Evolutionary conservation across 1,140 invertebrate species (phyloP), one percentile per base, ranked within the genome.

Genomic region (Psix sp.): DNA sequence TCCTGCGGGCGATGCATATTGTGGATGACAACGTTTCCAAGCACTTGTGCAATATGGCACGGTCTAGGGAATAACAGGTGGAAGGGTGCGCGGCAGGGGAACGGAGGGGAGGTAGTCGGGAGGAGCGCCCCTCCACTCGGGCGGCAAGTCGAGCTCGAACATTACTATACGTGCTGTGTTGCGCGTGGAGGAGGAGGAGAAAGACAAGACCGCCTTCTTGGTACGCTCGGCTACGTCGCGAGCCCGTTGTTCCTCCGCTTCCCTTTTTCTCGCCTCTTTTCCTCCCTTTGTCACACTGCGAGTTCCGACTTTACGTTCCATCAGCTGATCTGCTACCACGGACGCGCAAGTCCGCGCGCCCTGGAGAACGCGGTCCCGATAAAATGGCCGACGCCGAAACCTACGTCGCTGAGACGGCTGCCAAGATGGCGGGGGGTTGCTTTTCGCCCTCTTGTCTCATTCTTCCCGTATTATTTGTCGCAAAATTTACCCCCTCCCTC

Each of bases 91-190:
- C 45, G 18, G 36, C 29, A 33, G 49, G 48, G 66, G 52, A 14
- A 43, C 51, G 57, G 48, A 52, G 54, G 40, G 57, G 31, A 52
- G 48, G 51, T 45, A 11, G 35, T 10, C 26, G 35, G 78, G 74
- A 59, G 48, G 18, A 46, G 29, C 31, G 15, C 51, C 45, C 74
- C 81, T 77, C 82, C 82, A 81, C 82, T 81, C 76, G 36, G 74
- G 62, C 73, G 26, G 77, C 80, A 80, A 79, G 70, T 80, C 66
- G 63, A 76, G 72, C 78, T 82, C 80, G 77, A 82, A 80, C 82
- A 80, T 81, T 82, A 82, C 82, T 84, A 82, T 84, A 86, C 84
- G 84, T 82, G 80, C 82, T 82, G 82, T n/a, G n/a, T n/a, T 63
- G 73, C 67, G 71, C 77, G 57, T 67, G 72, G 77, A 57, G 81